A percentile compares a stretch with the other conserved stretches of the same genome.
Evolutionary conservation across 2,113 vertebrate species (phyloP).

Genomic region (Brachypteracias leptosomus): DNA sequence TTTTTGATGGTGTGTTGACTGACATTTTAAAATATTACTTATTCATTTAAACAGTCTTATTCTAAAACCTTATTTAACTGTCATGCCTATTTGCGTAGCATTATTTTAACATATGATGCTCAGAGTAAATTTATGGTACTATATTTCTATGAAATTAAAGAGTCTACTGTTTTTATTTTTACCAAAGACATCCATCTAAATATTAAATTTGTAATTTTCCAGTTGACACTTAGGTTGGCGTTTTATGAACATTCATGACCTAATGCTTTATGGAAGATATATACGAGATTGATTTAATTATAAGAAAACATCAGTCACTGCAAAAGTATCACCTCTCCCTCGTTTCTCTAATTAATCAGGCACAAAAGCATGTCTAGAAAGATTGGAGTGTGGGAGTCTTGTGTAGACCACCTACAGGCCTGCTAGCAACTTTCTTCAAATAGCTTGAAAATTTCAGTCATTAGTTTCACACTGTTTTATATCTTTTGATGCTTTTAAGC

Average conservation of each 20-base stretch:
- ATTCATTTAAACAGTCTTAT: constrained; percentile 27
- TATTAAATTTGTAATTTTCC: background rate
- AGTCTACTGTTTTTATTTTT: background rate
- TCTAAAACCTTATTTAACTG: constrained; percentile 39
- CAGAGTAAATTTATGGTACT: background rate
- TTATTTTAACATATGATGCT: constrained; percentile 42
- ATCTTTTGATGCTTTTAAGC: background rate
- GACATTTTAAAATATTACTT: constrained; percentile 47
- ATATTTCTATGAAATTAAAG: background rate
- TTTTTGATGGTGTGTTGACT: constrained; percentile 18
- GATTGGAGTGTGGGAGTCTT: background rate
- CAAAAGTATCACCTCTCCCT: background rate
- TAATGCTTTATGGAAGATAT: background rate
- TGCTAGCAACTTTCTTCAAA: background rate
- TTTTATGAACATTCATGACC: background rate
- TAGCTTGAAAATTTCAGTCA: background rate
- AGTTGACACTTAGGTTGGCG: background rate
- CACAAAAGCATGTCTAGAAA: background rate
- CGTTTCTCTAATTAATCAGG: constrained; percentile 1
- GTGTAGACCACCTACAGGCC: background rate
- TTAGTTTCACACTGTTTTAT: background rate
- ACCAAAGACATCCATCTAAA: background rate
- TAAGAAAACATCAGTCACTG: background rate
- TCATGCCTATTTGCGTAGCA: constrained; percentile 44
- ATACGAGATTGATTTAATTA: constrained; percentile 6